Evolutionary conservation across 2,888 invertebrate genomes (phyloP).

Genomic region (Glaucopsyche alexis): DNA sequence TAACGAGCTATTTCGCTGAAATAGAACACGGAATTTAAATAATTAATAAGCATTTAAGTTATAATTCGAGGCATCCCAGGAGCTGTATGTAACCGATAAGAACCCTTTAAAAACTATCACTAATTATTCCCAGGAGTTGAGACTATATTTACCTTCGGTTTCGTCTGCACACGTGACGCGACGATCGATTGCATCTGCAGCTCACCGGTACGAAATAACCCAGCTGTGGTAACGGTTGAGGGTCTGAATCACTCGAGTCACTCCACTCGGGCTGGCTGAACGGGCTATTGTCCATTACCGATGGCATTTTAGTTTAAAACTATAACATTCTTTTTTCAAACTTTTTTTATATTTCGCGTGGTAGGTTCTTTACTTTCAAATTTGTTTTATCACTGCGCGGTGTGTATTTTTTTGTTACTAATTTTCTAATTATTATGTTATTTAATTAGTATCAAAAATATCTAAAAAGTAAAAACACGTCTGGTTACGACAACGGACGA

Average conservation of each 20-base stretch:
- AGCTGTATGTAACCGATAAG: background rate
- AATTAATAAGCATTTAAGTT: too few relatives aligned
- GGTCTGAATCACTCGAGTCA: constrained; percentile 72
- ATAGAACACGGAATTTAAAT: too few relatives aligned
- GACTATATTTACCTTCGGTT: constrained; percentile 60
- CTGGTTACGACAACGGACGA: constrained; percentile 33
- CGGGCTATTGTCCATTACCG: constrained; percentile 60
- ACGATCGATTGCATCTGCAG: constrained; percentile 66
- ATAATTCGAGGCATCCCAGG: too few relatives aligned
- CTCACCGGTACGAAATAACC: constrained; percentile 82
- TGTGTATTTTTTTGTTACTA: too few relatives aligned
- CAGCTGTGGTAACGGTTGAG: constrained; percentile 72
- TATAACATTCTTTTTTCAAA: constrained; percentile 25
- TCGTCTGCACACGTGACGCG: constrained; percentile 72
- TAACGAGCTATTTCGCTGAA: too few relatives aligned
- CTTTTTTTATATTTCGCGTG: background rate
- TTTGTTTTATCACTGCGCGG: constrained; percentile 23
- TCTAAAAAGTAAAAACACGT: constrained; percentile 40
- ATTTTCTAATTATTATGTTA: background rate
- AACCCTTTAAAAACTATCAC: background rate
- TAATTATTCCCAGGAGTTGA: constrained; percentile 8
- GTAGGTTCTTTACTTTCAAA: background rate
- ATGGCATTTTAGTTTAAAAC: constrained; percentile 54
- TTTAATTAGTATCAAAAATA: constrained; percentile 34
- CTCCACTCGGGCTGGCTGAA: constrained; percentile 76